Conservation (phyloP, 2,113 vertebrate species). For the Trichomycterus rosablanca region DNA sequence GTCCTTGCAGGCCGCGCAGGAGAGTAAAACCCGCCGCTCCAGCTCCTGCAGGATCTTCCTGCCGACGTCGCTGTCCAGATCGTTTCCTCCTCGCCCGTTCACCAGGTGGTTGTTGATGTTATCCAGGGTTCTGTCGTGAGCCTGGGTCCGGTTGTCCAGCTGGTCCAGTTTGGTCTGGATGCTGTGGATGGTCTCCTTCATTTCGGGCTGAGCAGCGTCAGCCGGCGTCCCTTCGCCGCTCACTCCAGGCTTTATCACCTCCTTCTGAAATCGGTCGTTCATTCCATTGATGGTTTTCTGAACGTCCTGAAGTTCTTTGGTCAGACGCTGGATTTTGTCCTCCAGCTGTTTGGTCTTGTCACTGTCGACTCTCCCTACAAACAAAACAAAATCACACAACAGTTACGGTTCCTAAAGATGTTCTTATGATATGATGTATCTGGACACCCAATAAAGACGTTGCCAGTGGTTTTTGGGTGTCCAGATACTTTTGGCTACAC, state of each 20-base stretch:
- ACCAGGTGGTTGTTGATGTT: conserved; percentile 75
- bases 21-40: conserved; percentile 75
- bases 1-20: conserved; percentile 75
- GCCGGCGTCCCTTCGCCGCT: conserved; percentile 68
- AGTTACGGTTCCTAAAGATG: no score
- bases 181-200: conserved; percentile 80
- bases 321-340: conserved; percentile 79
- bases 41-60: conserved; percentile 72
- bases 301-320: conserved; percentile 68
- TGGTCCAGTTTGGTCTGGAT: conserved; percentile 85
- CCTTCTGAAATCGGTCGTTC: conserved; percentile 64
- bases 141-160: conserved; percentile 79
- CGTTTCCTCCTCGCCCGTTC: conserved; percentile 56
- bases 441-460: no score
- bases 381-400: not conserved
- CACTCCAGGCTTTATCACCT: conserved; percentile 51
- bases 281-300: conserved; percentile 73
- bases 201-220: conserved; percentile 77
- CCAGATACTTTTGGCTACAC: no score
- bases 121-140: conserved; percentile 76
- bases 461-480: no score
- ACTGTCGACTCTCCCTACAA: conserved; percentile 63
- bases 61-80: conserved; percentile 12
- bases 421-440: no score
- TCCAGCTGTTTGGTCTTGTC: conserved; percentile 80